A percentile compares a stretch with the other conserved stretches of the same genome.
Evolutionary conservation across 2,888 invertebrate species (phyloP).

Genomic region (Dyspetes luteomarginatus): DNA sequence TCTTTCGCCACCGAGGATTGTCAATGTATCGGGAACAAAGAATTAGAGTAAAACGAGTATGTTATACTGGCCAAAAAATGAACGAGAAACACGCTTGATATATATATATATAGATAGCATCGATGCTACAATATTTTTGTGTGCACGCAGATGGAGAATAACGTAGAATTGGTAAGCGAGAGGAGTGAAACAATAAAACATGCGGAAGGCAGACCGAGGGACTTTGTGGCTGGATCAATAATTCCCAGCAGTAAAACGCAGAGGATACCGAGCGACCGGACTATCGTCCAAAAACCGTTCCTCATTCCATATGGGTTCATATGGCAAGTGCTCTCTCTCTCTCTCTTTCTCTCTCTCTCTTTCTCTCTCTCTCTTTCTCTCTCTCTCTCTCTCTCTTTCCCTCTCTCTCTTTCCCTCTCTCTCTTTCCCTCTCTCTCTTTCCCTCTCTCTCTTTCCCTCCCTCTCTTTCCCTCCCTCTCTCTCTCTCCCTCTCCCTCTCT

Average conservation of each 20-base stretch:
- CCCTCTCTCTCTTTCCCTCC: no score
- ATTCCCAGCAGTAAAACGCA: slow-evolving; percentile 64
- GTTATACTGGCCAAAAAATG: slow-evolving; percentile 6
- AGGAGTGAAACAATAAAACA: slow-evolving; percentile 61
- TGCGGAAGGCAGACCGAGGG: slow-evolving; percentile 49
- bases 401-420: no score
- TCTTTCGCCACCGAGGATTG: not conserved
- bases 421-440: no score
- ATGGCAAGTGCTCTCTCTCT: not conserved
- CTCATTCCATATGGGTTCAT: slow-evolving; percentile 10
- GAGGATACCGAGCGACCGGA: slow-evolving; percentile 49
- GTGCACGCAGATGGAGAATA: not conserved
- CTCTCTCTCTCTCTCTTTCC: no score
- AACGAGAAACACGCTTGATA: slow-evolving; percentile 27
- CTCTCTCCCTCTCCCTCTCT: no score
- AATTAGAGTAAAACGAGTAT: slow-evolving; percentile 27
- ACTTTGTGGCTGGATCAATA: slow-evolving; percentile 65
- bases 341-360: not conserved
- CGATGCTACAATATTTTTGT: no score
- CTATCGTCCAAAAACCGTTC: slow-evolving; percentile 46
- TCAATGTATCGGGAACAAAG: slow-evolving; percentile 30
- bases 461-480: no score
- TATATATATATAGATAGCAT: not conserved
- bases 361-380: no score
- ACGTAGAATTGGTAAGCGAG: slow-evolving; percentile 37